Evolutionary conservation across 37 sponge, comb jelly and placozoan genomes (phyloP).

Genomic region (Oscarella lobularis): DNA sequence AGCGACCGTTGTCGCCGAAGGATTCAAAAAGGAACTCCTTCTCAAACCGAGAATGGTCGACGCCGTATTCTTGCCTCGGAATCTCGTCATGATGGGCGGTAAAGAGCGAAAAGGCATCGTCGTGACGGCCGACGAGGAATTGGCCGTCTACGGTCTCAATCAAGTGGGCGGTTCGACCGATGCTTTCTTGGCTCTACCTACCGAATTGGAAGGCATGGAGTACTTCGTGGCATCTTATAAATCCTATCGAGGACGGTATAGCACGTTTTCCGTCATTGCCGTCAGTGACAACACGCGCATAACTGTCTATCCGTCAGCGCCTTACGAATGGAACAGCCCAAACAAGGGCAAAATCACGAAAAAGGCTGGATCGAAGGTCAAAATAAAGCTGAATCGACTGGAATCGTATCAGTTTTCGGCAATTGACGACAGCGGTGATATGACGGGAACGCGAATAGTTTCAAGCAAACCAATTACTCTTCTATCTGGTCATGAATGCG

Average conservation of each 20-base stretch:
- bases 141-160: not conserved
- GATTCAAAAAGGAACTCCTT: not conserved
- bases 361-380: not conserved
- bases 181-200: conserved; percentile 1
- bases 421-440: not conserved
- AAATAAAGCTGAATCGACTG: not conserved
- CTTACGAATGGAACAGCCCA: not conserved
- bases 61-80: not conserved
- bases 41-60: not conserved
- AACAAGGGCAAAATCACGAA: not conserved
- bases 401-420: not conserved
- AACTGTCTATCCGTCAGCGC: not conserved
- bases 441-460: not conserved
- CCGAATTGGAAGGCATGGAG: not conserved
- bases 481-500: not conserved
- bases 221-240: not conserved
- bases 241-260: not conserved
- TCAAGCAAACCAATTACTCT: not conserved
- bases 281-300: not conserved
- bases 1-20: not conserved
- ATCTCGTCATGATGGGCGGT: not conserved
- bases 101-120: not conserved
- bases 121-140: not conserved
- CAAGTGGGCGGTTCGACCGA: not conserved
- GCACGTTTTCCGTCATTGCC: not conserved